Evolutionary conservation across 2,113 vertebrate genomes (phyloP), one percentile per base, ranked within the genome.

Genomic region (Prionailurus viverrinus): DNA sequence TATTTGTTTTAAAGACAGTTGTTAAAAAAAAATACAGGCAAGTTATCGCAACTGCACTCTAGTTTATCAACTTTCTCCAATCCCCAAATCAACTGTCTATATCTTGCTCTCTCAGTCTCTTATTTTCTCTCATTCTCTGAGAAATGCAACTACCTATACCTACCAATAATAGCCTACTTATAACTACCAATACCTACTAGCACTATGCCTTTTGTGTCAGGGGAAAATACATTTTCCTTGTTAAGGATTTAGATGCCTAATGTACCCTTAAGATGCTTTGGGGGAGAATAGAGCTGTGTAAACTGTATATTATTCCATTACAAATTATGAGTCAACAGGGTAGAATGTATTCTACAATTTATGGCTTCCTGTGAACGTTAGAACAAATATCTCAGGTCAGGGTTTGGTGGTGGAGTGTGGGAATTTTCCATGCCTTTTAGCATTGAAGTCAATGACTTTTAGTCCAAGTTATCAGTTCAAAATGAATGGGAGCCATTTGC

Each of bases 311-410:
- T 97, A 96, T 91, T 95, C 94, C 74, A 96, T 97, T 95, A 91
- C 92, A 97, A 96, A 96, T 97, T 93, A 95, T 96, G 95, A 97
- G 95, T 98, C 97, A 98, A 89, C 84, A 94, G 92, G 78, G 78
- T 73, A 98, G 95, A 98, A 98, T 98, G 95, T 89, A 92, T 96
- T 97, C 78, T 96, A 84, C 83, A 98, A 98, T 98, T 98, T 98
- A 98, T 97, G 73, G 80, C 81, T 98, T 98, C 97, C 97, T 98
- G 92, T 95, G 97, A 98, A 82, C 96, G 96, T 94, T 97, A 97
- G 82, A 94, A 97, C 63, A 95, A 96, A 97, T 96, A 86, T 97
- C 95, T 76, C 86, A 97, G 96, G 84, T 98, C 96, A 97, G 92
- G 68, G 65, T 96, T 98, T 95, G 66, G 61, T 98, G 74, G 87